A percentile compares a stretch with the other conserved stretches of the same genome.
Evolutionary conservation across 2,113 vertebrate genomes (phyloP).

Genomic region (Clinocottus analis): DNA sequence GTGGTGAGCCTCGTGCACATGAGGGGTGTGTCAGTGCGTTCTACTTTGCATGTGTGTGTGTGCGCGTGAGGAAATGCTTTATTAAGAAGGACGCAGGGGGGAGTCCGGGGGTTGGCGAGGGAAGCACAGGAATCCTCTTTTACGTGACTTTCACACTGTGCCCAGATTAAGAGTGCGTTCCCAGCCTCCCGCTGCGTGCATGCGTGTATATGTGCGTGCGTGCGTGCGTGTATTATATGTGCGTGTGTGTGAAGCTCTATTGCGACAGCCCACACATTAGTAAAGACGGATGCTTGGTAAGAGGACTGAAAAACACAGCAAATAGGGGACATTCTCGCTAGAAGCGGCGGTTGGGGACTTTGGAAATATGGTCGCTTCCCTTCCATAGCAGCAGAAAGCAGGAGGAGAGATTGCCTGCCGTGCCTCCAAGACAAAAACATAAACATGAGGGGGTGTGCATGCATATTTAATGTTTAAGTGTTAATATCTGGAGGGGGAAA

Average conservation of each 20-base stretch:
- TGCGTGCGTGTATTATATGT: neutral
- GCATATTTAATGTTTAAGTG: constrained; percentile 76
- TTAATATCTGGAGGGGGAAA: constrained; percentile 72
- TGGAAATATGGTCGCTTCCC: constrained; percentile 30
- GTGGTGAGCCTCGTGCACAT: constrained; percentile 1
- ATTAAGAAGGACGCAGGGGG: constrained; percentile 16
- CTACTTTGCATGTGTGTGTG: constrained; percentile 26
- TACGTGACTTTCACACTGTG: constrained; percentile 68
- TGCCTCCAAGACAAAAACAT: constrained; percentile 72
- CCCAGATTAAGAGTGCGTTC: constrained; percentile 71
- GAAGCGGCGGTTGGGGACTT: neutral
- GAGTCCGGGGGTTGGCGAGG: constrained; percentile 22
- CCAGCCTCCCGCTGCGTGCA: constrained; percentile 62
- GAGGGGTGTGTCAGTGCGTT: neutral
- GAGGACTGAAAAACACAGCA: constrained; percentile 36
- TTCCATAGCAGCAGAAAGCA: constrained; percentile 5
- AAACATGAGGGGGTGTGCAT: constrained; percentile 71
- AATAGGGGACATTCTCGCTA: constrained; percentile 21
- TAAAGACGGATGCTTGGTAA: constrained; percentile 34
- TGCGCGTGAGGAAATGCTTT: constrained; percentile 42
- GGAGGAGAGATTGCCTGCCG: constrained; percentile 36
- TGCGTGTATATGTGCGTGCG: neutral
- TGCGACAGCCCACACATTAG: constrained; percentile 28
- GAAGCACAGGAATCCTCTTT: constrained; percentile 70
- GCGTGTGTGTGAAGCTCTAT: constrained; percentile 1